These are phyloP conservation scores for Lamprotornis superbus DNA, from an alignment of 2,113 vertebrate genomes.

Conservation along the genomic window DNA sequence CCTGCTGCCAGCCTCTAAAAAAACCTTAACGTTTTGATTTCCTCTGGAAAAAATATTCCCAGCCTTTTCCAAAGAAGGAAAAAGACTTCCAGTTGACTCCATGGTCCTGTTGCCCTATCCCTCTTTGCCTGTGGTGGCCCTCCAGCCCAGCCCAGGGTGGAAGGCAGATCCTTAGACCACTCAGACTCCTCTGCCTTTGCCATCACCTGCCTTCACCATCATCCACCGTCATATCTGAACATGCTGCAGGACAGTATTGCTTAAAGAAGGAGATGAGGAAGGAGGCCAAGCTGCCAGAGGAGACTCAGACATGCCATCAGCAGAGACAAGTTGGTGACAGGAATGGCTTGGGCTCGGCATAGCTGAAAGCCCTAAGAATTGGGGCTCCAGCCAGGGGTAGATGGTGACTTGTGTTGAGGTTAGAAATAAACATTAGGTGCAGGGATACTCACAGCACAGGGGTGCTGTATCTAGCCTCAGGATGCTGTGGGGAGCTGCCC, in stretches of 20 bases:
- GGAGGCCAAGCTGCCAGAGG: not conserved
- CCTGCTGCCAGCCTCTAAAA: not conserved
- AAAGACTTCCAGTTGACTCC: not conserved
- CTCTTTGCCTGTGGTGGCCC: not conserved
- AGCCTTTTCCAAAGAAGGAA: not conserved
- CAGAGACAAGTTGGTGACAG: not conserved
- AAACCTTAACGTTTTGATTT: not conserved
- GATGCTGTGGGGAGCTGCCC: not conserved
- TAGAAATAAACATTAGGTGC: not conserved
- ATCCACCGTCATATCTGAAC: rapidly evolving
- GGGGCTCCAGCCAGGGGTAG: not conserved
- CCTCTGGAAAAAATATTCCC: not conserved
- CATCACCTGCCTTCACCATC: not conserved
- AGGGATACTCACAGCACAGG: not conserved
- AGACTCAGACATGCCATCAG: not conserved
- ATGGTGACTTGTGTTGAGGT: not conserved
- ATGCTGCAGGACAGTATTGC: not conserved
- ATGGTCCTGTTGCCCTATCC: not conserved
- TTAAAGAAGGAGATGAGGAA: not conserved
- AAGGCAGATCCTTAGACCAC: not conserved
- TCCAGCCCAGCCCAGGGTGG: not conserved
- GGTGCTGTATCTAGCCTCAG: not conserved
- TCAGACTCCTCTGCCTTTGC: not conserved
- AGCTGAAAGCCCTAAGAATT: not conserved
- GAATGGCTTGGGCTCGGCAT: not conserved